Evolutionary conservation across 1,140 invertebrate genomes (phyloP).

Genomic region (Himalopsyche phryganea): DNA sequence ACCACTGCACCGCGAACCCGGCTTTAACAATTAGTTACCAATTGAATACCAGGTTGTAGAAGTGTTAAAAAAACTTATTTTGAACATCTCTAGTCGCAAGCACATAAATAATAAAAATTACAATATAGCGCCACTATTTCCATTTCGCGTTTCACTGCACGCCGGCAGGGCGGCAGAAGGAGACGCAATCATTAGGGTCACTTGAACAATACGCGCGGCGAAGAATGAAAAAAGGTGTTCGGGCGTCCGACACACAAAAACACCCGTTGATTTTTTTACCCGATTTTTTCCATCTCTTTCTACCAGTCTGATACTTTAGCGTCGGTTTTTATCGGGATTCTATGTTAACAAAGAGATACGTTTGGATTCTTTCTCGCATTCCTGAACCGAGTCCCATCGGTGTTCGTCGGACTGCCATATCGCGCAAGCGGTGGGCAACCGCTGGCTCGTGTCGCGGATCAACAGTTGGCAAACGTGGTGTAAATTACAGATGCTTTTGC

Average conservation of each 20-base stretch:
- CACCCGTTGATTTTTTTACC: conserved; percentile 5
- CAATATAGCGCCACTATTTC: conserved; percentile 16
- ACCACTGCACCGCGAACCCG: too few species aligned
- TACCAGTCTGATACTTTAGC: background rate
- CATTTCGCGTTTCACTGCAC: background rate
- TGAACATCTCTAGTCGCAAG: too few species aligned
- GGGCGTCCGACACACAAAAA: conserved; percentile 7
- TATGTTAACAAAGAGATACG: conserved; percentile 21
- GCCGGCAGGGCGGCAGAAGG: background rate
- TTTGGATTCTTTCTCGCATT: conserved; percentile 22
- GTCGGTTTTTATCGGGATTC: conserved; percentile 18
- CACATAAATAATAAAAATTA: conserved; percentile 23
- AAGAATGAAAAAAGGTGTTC: conserved; percentile 23
- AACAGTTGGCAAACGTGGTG: too few species aligned
- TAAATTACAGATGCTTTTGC: too few species aligned
- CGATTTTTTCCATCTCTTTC: conserved; percentile 11
- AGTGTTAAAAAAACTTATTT: too few species aligned
- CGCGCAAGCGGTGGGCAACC: too few species aligned
- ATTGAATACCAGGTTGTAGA: too few species aligned
- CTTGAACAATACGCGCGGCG: conserved; percentile 10
- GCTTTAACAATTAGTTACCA: too few species aligned
- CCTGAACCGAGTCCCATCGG: background rate
- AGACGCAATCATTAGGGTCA: conserved; percentile 1
- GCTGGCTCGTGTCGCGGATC: too few species aligned
- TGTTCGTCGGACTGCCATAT: too few species aligned